Conservation (phyloP, 2,113 vertebrate genomes). For the Balaeniceps rex region DNA sequence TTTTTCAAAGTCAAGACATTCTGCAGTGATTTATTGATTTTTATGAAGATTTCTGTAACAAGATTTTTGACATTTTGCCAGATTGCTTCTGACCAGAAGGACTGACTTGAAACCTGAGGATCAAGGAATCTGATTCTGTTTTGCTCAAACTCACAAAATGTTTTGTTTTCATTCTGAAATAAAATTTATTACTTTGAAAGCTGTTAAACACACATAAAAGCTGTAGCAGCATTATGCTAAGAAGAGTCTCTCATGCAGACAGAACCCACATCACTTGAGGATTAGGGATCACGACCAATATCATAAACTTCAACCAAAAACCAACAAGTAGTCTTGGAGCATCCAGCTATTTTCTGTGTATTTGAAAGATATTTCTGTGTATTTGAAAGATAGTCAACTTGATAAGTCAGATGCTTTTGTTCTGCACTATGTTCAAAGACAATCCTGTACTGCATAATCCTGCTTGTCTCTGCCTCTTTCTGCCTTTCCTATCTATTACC, state of each 20-base stretch:
- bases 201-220: not conserved
- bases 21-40: slow-evolving; percentile 1
- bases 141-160: not conserved
- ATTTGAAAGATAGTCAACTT: not conserved
- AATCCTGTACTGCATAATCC: not conserved
- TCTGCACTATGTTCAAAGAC: not conserved
- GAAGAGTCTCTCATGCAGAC: not conserved
- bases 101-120: not conserved
- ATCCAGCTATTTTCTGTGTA: not conserved
- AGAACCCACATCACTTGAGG: not conserved
- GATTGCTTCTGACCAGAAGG: not conserved
- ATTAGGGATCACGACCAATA: not conserved
- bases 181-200: not conserved
- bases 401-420: not conserved
- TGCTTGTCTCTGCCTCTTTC: not conserved
- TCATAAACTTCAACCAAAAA: not conserved
- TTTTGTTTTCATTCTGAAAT: not conserved
- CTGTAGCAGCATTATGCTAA: not conserved
- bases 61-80: not conserved
- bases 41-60: not conserved
- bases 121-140: not conserved
- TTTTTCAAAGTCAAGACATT: not conserved
- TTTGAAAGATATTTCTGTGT: too few relatives aligned
- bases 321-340: not conserved
- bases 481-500: not conserved